Evolutionary conservation across 1,140 invertebrate genomes (phyloP).

Genomic region (Drosophila seguyi): DNA sequence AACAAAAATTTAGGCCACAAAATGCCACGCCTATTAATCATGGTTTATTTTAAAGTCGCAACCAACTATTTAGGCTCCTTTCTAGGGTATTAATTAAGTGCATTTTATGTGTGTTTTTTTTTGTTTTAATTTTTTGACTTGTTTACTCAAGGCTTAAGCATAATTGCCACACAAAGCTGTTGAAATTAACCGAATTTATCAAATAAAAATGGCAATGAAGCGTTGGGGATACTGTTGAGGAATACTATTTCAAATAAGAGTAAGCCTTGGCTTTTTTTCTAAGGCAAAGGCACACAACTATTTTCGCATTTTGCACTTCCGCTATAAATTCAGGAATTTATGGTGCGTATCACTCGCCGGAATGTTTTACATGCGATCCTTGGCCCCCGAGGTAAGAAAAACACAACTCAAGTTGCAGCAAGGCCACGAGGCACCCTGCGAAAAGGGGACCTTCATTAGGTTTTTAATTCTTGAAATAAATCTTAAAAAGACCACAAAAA

Average conservation of each 20-base stretch:
- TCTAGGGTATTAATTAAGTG: constrained; percentile 3
- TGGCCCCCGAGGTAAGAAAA: constrained; percentile 28
- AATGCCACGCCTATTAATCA: constrained; percentile 12
- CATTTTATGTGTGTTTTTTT: neutral
- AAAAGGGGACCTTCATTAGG: constrained; percentile 1
- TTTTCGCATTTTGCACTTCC: constrained; percentile 81
- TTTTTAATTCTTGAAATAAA: neutral
- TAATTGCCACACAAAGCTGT: constrained; percentile 59
- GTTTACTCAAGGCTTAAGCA: constrained; percentile 41
- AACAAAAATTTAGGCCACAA: constrained; percentile 3
- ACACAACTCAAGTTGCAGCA: constrained; percentile 17
- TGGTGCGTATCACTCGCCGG: constrained; percentile 74
- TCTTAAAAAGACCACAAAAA: neutral
- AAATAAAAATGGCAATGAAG: constrained; percentile 42
- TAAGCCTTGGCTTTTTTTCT: constrained; percentile 14
- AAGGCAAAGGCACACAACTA: constrained; percentile 57
- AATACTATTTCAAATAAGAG: neutral
- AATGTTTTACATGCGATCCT: constrained; percentile 74
- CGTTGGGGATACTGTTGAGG: constrained; percentile 2
- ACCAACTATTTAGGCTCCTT: neutral
- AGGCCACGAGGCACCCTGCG: constrained; percentile 14
- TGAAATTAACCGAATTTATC: constrained; percentile 71
- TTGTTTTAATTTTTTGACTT: constrained; percentile 7
- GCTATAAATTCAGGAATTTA: constrained; percentile 78
- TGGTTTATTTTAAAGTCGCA: neutral